Conservation (phyloP, 2,113 vertebrate species). For the Eublepharis macularius region DNA sequence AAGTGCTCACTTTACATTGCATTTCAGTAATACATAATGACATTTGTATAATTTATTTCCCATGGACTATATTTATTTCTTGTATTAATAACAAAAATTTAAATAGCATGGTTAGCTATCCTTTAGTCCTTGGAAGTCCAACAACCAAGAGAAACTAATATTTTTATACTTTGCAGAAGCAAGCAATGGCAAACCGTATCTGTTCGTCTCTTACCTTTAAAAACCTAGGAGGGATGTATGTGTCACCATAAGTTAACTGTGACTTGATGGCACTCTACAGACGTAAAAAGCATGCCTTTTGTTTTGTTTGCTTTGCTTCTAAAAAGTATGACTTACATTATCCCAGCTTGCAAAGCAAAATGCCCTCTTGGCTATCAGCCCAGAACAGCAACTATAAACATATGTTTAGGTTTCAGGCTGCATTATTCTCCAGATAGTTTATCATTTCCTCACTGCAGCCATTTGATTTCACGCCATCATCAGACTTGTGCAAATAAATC, state of each 20-base stretch:
- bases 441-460: constrained; percentile 60
- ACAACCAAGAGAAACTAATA: constrained; percentile 21
- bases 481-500: constrained; percentile 64
- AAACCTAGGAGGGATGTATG: no score
- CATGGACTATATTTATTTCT: constrained; percentile 17
- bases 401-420: constrained; percentile 71
- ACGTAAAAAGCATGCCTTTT: no score
- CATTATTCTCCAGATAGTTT: constrained; percentile 62
- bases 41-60: background rate
- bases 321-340: constrained; percentile 37
- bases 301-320: constrained; percentile 20
- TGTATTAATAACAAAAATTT: background rate
- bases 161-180: background rate
- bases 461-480: constrained; percentile 61
- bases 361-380: constrained; percentile 58
- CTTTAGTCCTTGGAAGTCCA: constrained; percentile 18
- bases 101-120: constrained; percentile 25
- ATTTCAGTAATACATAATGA: background rate
- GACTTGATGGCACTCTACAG: no score
- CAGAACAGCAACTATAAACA: constrained; percentile 72
- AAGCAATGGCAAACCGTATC: no score
- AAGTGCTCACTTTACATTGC: background rate
- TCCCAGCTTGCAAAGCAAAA: constrained; percentile 58
- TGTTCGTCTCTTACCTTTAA: no score
- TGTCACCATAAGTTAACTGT: no score